Percentiles rank a stretch among this genome's conserved stretches.
Conservation (phyloP, 2,113 vertebrate genomes). For the Amazona guildingii region DNA sequence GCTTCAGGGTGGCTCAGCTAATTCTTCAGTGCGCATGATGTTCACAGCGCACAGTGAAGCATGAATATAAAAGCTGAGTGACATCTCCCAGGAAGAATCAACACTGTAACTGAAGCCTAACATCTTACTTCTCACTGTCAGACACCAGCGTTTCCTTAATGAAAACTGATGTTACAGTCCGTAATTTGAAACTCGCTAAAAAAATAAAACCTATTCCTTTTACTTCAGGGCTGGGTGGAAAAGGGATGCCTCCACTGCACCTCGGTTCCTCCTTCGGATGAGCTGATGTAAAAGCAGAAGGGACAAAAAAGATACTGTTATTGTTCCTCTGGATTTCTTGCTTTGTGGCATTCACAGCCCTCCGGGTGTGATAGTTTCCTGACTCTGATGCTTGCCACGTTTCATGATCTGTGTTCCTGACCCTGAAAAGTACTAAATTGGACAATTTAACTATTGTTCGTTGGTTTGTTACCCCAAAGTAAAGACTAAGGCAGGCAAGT, state of each 20-base stretch:
- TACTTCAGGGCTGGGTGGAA: neutral
- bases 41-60: slow-evolving; percentile 8
- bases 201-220: neutral
- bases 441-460: neutral
- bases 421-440: neutral
- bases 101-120: neutral
- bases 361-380: neutral
- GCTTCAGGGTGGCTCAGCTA: slow-evolving; percentile 58
- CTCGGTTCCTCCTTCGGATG: neutral
- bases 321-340: slow-evolving; percentile 32
- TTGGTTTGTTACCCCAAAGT: neutral
- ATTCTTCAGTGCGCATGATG: slow-evolving; percentile 23
- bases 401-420: neutral
- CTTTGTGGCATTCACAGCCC: neutral
- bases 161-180: neutral
- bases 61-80: slow-evolving; percentile 8
- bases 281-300: slow-evolving; percentile 1
- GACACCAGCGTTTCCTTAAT: neutral
- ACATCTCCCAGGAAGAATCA: slow-evolving; percentile 11
- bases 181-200: neutral
- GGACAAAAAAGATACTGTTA: neutral
- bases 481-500: neutral
- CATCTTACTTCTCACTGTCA: neutral
- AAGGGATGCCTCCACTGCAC: neutral
- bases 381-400: slow-evolving; percentile 3